phyloP scores from a whole-genome alignment of 2,113 vertebrate genomes.

The Larimichthys crocea region DNA sequence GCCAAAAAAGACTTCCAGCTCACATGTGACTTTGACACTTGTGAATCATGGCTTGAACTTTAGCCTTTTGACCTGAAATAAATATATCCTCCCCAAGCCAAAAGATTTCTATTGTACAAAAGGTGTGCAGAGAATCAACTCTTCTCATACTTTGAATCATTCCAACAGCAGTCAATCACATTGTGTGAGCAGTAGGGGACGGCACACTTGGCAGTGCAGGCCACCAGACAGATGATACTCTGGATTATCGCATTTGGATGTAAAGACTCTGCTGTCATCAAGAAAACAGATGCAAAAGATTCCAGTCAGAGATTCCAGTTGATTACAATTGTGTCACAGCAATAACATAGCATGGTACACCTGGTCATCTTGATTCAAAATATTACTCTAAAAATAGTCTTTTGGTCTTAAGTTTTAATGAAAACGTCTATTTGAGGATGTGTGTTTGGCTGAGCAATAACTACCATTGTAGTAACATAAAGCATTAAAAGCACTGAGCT shows the following conservation, averaged over 20 bases:
- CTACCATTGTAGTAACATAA: neutral
- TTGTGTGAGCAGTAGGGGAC: neutral
- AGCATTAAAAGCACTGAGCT: neutral
- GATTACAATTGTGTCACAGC: neutral
- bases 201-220: neutral
- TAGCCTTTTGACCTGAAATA: neutral
- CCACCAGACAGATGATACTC: neutral
- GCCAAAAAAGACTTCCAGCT: neutral
- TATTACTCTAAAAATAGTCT: neutral
- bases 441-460: neutral
- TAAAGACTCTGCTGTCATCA: neutral
- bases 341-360: neutral
- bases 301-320: neutral
- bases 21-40: conserved; percentile 3
- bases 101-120: neutral
- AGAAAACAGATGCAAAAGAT: neutral
- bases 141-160: neutral
- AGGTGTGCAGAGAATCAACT: neutral
- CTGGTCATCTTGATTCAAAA: neutral
- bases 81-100: neutral
- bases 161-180: neutral
- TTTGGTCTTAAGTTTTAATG: neutral
- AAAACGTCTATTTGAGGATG: neutral
- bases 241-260: neutral
- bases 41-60: conserved; percentile 1